Evolutionary conservation across 2,113 vertebrate genomes (phyloP).

Genomic region (Seriola rivoliana): DNA sequence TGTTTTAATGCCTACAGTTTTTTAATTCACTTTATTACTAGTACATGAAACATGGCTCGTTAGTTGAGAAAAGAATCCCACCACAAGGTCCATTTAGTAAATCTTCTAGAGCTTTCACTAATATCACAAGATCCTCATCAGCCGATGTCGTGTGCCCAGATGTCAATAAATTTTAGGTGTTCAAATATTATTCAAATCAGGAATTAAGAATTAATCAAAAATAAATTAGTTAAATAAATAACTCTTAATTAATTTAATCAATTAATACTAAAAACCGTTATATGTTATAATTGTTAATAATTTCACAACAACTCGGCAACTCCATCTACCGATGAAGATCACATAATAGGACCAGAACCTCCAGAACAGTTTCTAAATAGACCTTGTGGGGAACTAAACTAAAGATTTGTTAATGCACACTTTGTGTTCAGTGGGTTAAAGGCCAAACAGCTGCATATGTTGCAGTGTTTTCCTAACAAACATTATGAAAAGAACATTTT

Average conservation of each 20-base stretch:
- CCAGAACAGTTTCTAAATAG: background rate
- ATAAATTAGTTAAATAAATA: background rate
- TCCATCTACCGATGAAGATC: background rate
- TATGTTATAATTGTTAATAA: background rate
- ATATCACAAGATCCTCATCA: slow-evolving; percentile 1
- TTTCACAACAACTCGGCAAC: background rate
- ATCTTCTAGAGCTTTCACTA: background rate
- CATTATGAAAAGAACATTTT: background rate
- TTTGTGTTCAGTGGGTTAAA: background rate
- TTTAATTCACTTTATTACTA: background rate
- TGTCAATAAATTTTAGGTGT: background rate
- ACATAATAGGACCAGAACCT: slow-evolving; percentile 1
- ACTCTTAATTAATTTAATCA: background rate
- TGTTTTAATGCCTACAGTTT: background rate
- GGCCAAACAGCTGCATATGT: background rate
- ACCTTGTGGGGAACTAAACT: background rate
- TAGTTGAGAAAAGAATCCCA: background rate
- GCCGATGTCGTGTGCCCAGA: background rate
- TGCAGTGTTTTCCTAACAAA: background rate
- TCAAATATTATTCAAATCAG: background rate
- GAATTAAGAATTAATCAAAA: background rate
- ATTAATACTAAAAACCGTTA: background rate
- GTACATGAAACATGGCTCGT: background rate
- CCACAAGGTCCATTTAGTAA: background rate
- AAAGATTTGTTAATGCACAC: background rate